Evolutionary conservation across 2,113 vertebrate genomes (phyloP).

Genomic region (Protomyctophum bolini): DNA sequence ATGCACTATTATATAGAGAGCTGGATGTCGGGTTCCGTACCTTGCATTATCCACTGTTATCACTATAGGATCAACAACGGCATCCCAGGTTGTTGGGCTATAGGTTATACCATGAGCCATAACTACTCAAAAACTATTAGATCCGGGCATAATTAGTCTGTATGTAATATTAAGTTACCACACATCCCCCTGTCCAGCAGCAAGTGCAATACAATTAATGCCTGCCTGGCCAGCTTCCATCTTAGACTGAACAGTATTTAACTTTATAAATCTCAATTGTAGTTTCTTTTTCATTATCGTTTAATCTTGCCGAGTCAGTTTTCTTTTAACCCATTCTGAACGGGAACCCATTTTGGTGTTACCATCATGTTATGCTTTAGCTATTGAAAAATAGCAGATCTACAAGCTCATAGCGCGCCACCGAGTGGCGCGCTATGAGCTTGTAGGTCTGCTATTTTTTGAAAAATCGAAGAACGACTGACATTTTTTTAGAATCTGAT

Average conservation of each 20-base stretch:
- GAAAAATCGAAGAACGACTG: too few species aligned
- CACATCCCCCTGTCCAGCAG: not conserved
- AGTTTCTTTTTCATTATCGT: not conserved
- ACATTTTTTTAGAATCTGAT: too few species aligned
- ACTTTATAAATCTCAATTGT: not conserved
- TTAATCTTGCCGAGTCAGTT: not conserved
- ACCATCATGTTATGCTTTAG: too few species aligned
- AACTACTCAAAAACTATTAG: not conserved
- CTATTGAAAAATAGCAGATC: too few species aligned
- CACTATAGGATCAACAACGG: too few species aligned
- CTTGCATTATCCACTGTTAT: too few species aligned
- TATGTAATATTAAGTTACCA: constrained; percentile 1
- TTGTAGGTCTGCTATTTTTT: too few species aligned
- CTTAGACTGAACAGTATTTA: not conserved
- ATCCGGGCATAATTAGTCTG: not conserved
- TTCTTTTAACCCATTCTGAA: too few species aligned
- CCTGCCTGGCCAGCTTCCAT: not conserved
- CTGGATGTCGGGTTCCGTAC: not conserved
- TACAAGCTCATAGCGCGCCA: too few species aligned
- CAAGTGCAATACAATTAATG: not conserved
- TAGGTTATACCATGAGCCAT: not conserved
- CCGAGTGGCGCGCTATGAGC: too few species aligned
- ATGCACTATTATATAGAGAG: not conserved
- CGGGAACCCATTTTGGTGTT: too few species aligned
- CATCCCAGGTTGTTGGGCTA: too few species aligned